Evolutionary conservation across 2,797 vertebrate species (phyloP).

Genomic region (Diplodus sargus): DNA sequence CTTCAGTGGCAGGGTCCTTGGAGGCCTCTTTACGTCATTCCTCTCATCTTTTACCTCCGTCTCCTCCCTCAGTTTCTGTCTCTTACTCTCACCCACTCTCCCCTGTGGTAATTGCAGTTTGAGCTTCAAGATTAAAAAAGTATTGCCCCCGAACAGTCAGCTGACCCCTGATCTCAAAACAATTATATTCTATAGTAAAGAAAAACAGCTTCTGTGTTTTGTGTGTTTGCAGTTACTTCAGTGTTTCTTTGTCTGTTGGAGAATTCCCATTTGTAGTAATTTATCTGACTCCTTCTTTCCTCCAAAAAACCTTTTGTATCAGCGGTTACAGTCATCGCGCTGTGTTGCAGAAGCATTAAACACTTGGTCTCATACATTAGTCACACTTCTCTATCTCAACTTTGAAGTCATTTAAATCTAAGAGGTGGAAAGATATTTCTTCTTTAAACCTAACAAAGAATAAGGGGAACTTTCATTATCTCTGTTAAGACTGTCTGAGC

Average conservation of each 20-base stretch:
- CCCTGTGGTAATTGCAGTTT: constrained; percentile 56
- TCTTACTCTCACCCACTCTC: constrained; percentile 24
- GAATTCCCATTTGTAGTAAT: constrained; percentile 21
- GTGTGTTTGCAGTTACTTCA: constrained; percentile 18
- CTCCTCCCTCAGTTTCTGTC: background rate
- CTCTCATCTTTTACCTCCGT: constrained; percentile 22
- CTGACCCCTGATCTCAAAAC: constrained; percentile 58
- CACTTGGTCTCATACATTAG: background rate
- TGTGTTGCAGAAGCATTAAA: background rate
- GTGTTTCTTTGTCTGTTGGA: constrained; percentile 14
- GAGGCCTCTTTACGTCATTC: constrained; percentile 54
- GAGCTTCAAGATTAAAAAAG: constrained; percentile 39
- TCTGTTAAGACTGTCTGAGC: background rate
- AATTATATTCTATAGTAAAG: constrained; percentile 36
- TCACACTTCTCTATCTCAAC: background rate
- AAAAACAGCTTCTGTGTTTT: constrained; percentile 3
- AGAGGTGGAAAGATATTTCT: constrained; percentile 14
- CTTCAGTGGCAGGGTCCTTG: constrained; percentile 46
- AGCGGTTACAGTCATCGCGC: background rate
- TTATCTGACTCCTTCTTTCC: background rate
- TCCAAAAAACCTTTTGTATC: background rate
- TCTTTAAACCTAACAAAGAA: background rate
- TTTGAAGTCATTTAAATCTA: background rate
- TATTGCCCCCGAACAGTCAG: constrained; percentile 28
- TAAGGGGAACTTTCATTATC: background rate